phyloP scores from a whole-genome alignment of 2,797 vertebrate genomes.

The Spea hammondii region DNA sequence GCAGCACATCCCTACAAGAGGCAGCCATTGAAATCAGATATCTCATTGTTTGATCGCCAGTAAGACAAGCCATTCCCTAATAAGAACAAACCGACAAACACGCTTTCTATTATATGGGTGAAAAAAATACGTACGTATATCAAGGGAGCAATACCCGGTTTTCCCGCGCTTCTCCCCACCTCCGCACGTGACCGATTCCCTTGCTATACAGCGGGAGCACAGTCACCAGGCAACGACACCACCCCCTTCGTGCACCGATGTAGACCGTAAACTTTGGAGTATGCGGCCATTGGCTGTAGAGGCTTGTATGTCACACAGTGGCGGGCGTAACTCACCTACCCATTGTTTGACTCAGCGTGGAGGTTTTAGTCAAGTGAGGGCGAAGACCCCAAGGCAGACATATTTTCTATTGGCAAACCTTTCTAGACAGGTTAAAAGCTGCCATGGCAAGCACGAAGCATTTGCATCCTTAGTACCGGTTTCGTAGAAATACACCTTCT shows the following conservation, averaged over 20 bases:
- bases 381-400: background rate
- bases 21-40: too few relatives aligned
- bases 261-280: conserved; percentile 37
- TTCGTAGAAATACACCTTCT: too few relatives aligned
- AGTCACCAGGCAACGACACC: conserved; percentile 11
- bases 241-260: background rate
- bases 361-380: background rate
- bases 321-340: conserved; percentile 15
- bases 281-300: conserved; percentile 10
- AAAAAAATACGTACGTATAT: background rate
- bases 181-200: conserved; percentile 14
- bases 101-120: too few relatives aligned
- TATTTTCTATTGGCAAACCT: background rate
- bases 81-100: too few relatives aligned
- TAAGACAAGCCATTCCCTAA: too few relatives aligned
- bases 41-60: too few relatives aligned
- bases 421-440: too few relatives aligned
- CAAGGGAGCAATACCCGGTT: background rate
- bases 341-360: background rate
- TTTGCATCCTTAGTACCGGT: too few relatives aligned
- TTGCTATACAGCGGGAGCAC: conserved; percentile 6
- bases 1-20: too few relatives aligned
- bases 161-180: conserved; percentile 26
- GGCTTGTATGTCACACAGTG: background rate
- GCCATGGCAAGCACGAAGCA: too few relatives aligned